Percentiles rank a stretch among this genome's conserved stretches.
These are phyloP conservation scores for Telmatherina bonti DNA, from an alignment of 2,797 vertebrate genomes.

Conservation along the genomic window DNA sequence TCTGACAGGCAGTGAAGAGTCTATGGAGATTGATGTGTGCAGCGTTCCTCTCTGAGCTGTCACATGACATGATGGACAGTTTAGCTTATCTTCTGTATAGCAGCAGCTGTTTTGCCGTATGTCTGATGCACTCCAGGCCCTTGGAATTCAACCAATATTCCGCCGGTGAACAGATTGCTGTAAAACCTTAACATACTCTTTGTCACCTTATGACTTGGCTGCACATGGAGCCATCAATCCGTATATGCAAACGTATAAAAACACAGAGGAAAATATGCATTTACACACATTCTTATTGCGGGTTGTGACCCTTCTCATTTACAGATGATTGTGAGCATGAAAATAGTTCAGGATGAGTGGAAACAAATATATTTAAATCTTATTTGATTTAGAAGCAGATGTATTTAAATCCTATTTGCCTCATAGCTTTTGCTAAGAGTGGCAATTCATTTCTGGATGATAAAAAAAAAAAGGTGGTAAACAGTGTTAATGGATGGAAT, in stretches of 20 bases:
- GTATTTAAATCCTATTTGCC: constrained; percentile 58
- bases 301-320: constrained; percentile 23
- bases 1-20: constrained; percentile 61
- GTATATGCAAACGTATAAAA: constrained; percentile 13
- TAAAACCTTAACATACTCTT: constrained; percentile 62
- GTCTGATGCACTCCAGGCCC: constrained; percentile 67
- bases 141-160: constrained; percentile 67
- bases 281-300: background rate
- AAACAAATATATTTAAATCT: constrained; percentile 46
- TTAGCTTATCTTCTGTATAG: constrained; percentile 70
- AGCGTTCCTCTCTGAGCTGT: constrained; percentile 65
- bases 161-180: constrained; percentile 62
- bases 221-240: constrained; percentile 47
- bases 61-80: constrained; percentile 75
- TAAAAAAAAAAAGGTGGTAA: constrained; percentile 72
- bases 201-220: constrained; percentile 61
- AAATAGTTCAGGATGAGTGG: constrained; percentile 22
- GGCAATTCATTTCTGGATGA: constrained; percentile 68
- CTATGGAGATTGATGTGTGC: constrained; percentile 75
- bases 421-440: too few species aligned
- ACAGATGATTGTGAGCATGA: constrained; percentile 12
- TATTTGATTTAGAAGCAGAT: constrained; percentile 45
- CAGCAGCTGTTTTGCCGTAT: constrained; percentile 73
- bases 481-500: constrained; percentile 77
- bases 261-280: constrained; percentile 17